Evolutionary conservation across 2,888 invertebrate genomes (phyloP).

Genomic region (Pseudococcus viburni): DNA sequence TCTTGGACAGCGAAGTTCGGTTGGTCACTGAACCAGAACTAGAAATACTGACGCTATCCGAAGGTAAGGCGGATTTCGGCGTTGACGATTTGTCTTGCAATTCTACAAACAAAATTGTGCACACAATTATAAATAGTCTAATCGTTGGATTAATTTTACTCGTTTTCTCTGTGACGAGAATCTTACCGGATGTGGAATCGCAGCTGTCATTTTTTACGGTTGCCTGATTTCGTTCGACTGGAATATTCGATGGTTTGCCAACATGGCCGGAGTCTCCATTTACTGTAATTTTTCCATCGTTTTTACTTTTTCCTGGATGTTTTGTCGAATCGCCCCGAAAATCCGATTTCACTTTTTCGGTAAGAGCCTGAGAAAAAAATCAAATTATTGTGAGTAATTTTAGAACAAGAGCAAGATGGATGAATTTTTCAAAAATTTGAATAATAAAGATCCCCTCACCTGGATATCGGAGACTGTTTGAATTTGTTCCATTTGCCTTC

Average conservation of each 20-base stretch:
- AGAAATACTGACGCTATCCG: background rate
- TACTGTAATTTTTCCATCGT: background rate
- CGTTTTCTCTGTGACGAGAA: background rate
- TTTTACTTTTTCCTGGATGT: background rate
- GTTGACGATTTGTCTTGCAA: background rate
- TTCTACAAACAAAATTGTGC: background rate
- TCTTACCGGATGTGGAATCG: background rate
- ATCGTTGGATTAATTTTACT: background rate
- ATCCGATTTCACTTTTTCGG: slow-evolving; percentile 51
- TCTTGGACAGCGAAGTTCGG: slow-evolving; percentile 46
- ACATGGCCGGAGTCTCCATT: background rate
- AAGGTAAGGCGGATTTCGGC: background rate
- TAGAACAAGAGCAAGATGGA: background rate
- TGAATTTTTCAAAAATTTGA: background rate
- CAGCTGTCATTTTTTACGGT: background rate
- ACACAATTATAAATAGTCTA: background rate
- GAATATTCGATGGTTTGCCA: background rate
- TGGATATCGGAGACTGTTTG: slow-evolving; percentile 65
- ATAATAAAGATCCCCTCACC: background rate
- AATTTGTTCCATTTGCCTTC: slow-evolving; percentile 70
- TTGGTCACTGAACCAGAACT: slow-evolving; percentile 40
- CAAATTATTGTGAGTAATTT: background rate
- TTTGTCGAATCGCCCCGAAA: slow-evolving; percentile 2
- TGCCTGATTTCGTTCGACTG: background rate
- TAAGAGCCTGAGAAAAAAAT: slow-evolving; percentile 42